Percentiles rank a stretch among this genome's conserved stretches.
These are phyloP conservation scores for Girardia tigrina DNA, from an alignment of 2,888 invertebrate genomes.

Conservation along the genomic window DNA sequence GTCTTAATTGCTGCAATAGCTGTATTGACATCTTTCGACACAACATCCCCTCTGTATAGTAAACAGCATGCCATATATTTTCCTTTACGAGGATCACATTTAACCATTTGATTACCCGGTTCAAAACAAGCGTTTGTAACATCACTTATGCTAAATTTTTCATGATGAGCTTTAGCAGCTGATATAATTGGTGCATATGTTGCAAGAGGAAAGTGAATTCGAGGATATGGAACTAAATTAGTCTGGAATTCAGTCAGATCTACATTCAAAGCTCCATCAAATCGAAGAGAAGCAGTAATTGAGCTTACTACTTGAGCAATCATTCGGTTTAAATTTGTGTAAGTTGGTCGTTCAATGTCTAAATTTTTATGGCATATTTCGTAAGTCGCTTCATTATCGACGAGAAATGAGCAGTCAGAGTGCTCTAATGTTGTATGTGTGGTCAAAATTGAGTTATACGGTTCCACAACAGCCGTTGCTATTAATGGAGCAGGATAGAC, in stretches of 20 bases:
- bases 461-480: slow-evolving; percentile 38
- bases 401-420: slow-evolving; percentile 64
- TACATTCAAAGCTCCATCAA: slow-evolving; percentile 34
- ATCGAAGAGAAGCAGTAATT: slow-evolving; percentile 19
- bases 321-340: slow-evolving; percentile 31
- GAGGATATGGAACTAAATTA: slow-evolving; percentile 33
- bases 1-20: neutral
- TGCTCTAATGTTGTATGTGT: slow-evolving; percentile 56
- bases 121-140: slow-evolving; percentile 24
- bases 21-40: neutral
- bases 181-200: slow-evolving; percentile 33
- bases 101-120: slow-evolving; percentile 27
- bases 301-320: slow-evolving; percentile 26
- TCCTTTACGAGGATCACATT: slow-evolving; percentile 26
- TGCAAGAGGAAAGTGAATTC: slow-evolving; percentile 33
- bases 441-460: slow-evolving; percentile 38
- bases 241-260: slow-evolving; percentile 30
- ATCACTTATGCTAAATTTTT: neutral
- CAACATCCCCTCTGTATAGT: slow-evolving; percentile 25
- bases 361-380: slow-evolving; percentile 25
- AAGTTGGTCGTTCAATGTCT: slow-evolving; percentile 26
- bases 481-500: slow-evolving; percentile 37
- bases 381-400: slow-evolving; percentile 38
- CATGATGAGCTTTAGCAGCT: slow-evolving; percentile 11
- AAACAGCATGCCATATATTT: slow-evolving; percentile 29